A percentile compares a stretch with the other conserved stretches of the same genome.
phyloP scores from a whole-genome alignment of 2,888 invertebrate genomes.

The Teleiodes luculella region DNA sequence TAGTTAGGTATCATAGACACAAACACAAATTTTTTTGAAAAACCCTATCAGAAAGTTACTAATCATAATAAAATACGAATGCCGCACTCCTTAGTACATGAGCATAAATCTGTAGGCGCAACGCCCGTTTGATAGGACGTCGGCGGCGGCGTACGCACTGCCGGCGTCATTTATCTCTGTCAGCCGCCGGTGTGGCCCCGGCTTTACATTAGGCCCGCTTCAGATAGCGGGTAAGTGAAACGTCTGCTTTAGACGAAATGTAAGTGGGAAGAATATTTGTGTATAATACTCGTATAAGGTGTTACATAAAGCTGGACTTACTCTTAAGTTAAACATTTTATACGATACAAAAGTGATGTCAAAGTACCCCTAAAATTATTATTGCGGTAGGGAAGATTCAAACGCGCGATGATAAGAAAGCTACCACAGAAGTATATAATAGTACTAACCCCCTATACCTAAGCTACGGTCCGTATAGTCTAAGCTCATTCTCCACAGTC shows the following conservation, averaged over 20 bases:
- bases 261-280: background rate
- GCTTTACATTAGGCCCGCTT: slow-evolving; percentile 37
- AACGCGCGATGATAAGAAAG: too few relatives aligned
- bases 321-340: background rate
- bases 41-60: too few relatives aligned
- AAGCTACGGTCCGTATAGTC: too few relatives aligned
- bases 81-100: too few relatives aligned
- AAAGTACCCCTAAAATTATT: too few relatives aligned
- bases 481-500: too few relatives aligned
- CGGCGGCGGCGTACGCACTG: background rate
- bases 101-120: background rate
- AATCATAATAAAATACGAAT: too few relatives aligned
- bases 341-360: background rate
- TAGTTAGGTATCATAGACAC: too few relatives aligned
- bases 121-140: background rate
- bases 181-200: slow-evolving; percentile 34
- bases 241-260: background rate
- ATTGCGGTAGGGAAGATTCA: too few relatives aligned
- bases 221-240: slow-evolving; percentile 16
- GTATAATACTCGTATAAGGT: background rate
- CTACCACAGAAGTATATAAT: too few relatives aligned
- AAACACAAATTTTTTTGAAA: too few relatives aligned
- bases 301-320: background rate
- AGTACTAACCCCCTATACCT: too few relatives aligned
- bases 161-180: slow-evolving; percentile 31